Evolutionary conservation across 2,888 invertebrate genomes (phyloP).

Genomic region (Scaeva pyrastri): DNA sequence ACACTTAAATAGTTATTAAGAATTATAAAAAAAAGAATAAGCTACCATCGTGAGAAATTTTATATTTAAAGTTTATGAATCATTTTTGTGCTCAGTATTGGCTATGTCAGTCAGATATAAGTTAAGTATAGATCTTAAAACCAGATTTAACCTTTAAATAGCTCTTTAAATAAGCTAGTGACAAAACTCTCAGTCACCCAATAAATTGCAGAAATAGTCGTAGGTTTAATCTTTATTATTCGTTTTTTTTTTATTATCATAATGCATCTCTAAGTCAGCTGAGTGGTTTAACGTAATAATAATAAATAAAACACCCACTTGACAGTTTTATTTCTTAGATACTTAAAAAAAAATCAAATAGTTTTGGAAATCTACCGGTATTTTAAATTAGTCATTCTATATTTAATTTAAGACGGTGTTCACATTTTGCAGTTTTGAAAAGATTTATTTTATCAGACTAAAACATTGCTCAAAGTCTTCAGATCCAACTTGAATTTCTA

Average conservation of each 20-base stretch:
- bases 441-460: no score
- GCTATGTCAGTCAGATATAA: neutral
- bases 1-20: neutral
- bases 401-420: no score
- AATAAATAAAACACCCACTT: neutral
- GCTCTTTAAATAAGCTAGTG: neutral
- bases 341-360: no score
- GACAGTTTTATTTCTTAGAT: neutral
- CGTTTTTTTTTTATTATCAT: neutral
- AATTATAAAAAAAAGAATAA: no score
- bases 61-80: neutral
- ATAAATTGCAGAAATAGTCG: constrained; percentile 17
- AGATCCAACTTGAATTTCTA: no score
- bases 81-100: neutral
- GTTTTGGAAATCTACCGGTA: no score
- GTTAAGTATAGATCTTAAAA: neutral
- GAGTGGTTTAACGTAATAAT: neutral
- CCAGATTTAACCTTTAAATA: constrained; percentile 5
- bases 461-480: no score
- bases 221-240: constrained; percentile 1
- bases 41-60: neutral
- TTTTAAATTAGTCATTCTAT: no score
- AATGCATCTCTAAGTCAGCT: neutral
- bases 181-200: neutral
- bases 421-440: no score